phyloP scores from a whole-genome alignment of 2,888 invertebrate genomes.

The Cynaeus angustus region DNA sequence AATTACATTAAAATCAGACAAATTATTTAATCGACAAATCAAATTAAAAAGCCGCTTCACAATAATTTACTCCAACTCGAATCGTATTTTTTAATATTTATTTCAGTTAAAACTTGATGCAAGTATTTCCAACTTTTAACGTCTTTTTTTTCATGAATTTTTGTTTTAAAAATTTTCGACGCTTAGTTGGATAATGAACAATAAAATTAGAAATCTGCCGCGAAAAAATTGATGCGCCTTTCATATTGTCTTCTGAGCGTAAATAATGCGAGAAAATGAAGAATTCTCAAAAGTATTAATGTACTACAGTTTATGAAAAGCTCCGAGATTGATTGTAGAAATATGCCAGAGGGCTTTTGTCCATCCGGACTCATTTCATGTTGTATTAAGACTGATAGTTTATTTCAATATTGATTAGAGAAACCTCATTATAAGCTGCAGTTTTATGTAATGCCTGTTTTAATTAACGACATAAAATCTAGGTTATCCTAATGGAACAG shows the following conservation, averaged over 20 bases:
- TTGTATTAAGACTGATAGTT: too few species aligned
- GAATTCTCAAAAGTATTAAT: neutral
- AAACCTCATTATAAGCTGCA: too few species aligned
- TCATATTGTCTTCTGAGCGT: neutral
- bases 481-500: too few species aligned
- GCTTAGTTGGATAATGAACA: neutral
- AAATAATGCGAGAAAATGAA: conserved; percentile 1
- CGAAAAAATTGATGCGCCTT: too few species aligned
- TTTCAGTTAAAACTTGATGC: neutral
- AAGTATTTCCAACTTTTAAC: conserved; percentile 7
- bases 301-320: conserved; percentile 1
- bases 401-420: too few species aligned
- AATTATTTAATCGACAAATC: conserved; percentile 3
- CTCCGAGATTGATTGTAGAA: neutral
- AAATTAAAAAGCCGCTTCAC: conserved; percentile 2
- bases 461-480: too few species aligned
- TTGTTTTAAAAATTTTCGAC: conserved; percentile 1
- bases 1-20: conserved; percentile 1
- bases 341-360: too few species aligned
- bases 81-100: conserved; percentile 11
- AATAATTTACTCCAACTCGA: neutral
- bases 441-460: too few species aligned
- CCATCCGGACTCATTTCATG: too few species aligned
- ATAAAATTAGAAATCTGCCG: neutral
- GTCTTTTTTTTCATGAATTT: neutral